Evolutionary conservation across 2,113 vertebrate genomes (phyloP).

Genomic region (Callionymus lyra): DNA sequence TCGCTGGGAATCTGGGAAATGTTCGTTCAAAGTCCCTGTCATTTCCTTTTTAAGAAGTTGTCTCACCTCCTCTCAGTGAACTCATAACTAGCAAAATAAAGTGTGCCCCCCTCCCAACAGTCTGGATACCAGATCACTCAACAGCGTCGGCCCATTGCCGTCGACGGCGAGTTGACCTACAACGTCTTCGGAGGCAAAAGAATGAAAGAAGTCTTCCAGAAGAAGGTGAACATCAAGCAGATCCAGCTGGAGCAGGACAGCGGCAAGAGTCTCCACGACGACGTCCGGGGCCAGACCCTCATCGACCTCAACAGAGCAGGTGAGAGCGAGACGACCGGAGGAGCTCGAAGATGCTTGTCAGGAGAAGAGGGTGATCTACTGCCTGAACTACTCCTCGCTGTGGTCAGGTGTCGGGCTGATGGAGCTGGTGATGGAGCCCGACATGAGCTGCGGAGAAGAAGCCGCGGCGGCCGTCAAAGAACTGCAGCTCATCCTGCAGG

Average conservation of each 20-base stretch:
- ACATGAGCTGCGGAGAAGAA: constrained; percentile 92
- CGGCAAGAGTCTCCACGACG: constrained; percentile 92
- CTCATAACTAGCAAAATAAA: too few relatives aligned
- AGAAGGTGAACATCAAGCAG: constrained; percentile 79
- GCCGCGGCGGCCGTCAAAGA: constrained; percentile 87
- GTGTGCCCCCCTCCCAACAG: constrained; percentile 58
- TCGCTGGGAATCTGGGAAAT: too few relatives aligned
- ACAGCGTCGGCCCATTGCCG: constrained; percentile 83
- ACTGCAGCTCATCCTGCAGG: constrained; percentile 90
- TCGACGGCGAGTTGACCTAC: constrained; percentile 76
- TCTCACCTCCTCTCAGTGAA: too few relatives aligned
- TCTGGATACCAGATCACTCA: constrained; percentile 98
- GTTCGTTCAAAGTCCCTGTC: too few relatives aligned
- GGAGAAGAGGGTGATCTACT: too few relatives aligned
- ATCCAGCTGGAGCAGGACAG: constrained; percentile 98
- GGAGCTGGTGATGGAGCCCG: constrained; percentile 97
- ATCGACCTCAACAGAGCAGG: constrained; percentile 94
- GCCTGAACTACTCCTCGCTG: too few relatives aligned
- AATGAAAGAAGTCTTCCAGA: constrained; percentile 66
- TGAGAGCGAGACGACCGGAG: constrained; percentile 28
- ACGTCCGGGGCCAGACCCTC: constrained; percentile 75
- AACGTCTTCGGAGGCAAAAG: constrained; percentile 61
- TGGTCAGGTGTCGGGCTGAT: constrained; percentile 85
- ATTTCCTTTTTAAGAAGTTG: too few relatives aligned
- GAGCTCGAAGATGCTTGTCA: background rate